Evolutionary conservation across 2,888 invertebrate species (phyloP).

Genomic region (Lingula anatina): DNA sequence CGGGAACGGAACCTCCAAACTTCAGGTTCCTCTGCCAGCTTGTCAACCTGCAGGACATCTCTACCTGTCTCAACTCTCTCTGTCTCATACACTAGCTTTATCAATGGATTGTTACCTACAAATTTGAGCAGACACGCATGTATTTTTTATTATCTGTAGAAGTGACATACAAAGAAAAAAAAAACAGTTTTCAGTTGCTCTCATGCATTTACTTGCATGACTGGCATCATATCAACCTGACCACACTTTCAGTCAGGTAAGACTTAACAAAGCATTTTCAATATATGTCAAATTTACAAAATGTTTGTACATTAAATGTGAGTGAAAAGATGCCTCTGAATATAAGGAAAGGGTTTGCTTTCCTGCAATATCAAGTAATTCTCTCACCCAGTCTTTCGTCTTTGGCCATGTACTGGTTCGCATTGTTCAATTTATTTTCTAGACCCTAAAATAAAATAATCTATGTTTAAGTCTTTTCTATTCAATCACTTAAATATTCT

Average conservation of each 20-base stretch:
- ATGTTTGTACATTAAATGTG: no score
- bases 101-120: constrained; percentile 16
- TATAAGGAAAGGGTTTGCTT: no score
- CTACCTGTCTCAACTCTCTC: constrained; percentile 6
- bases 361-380: no score
- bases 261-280: neutral
- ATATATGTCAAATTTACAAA: neutral
- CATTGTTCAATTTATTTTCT: constrained; percentile 8
- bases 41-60: constrained; percentile 1
- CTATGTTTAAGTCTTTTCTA: neutral
- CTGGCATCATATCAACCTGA: neutral
- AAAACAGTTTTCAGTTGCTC: neutral
- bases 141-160: no score
- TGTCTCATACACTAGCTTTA: constrained; percentile 18
- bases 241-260: neutral
- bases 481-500: neutral
- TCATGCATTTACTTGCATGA: neutral
- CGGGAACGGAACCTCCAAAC: constrained; percentile 22
- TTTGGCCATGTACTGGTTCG: constrained; percentile 13
- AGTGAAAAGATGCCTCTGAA: no score
- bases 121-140: no score
- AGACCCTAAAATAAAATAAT: constrained; percentile 10
- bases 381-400: constrained; percentile 21
- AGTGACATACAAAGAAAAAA: constrained; percentile 1
- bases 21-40: constrained; percentile 12